Base-by-base conservation (phyloP, 2,113 vertebrate genomes). In the Ia io region DNA sequence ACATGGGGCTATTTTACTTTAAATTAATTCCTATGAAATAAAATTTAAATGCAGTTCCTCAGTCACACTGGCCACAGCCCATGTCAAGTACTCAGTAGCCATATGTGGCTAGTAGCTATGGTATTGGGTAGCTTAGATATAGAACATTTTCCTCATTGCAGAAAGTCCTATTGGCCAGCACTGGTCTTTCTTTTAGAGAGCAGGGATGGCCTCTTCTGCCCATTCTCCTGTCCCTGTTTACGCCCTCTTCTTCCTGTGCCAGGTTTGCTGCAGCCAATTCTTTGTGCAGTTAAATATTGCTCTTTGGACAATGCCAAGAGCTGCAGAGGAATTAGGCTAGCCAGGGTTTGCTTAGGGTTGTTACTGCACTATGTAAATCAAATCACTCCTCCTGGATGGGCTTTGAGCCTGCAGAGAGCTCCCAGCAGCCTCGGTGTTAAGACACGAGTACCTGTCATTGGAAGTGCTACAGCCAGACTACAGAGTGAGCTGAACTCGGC, bases 191-290 rank as follows among this genome's bases (percentile, higher is more conserved):
- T 53, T 84, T 23, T 5, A 1, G 2, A 11, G 76, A 37, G 44
- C 9, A 25, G 20, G 53, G 9, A 49, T 12, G 37, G 35, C 9
- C 80, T 74, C 53, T 74, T 1, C 1, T 9, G 13, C 23, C 44
- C 20, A 0, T n/a, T 40, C 9, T 49, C 18, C 53, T 1, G 42
- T 17, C 25, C n/a, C 67, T 65, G 42, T 51, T 44, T 25, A 6
- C 0, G 13, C 11, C 49, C 16, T 61, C 44, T 40, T 53, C 44
- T 18, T 74, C 35, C 23, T 77, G 32, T 16, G 7, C 35, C 11
- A 37, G 18, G 2, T 18, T 69, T n/a, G 40, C 42, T 6, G 9
- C n/a, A 16, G n/a, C 12, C 6, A 0, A 13, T 16, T 20, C 32
- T 69, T 23, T 18, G 25, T 32, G 42, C 30, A 5, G 6, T 23